Conservation (phyloP, 2,888 invertebrate genomes). For the Agonopterix alstromeriana region DNA sequence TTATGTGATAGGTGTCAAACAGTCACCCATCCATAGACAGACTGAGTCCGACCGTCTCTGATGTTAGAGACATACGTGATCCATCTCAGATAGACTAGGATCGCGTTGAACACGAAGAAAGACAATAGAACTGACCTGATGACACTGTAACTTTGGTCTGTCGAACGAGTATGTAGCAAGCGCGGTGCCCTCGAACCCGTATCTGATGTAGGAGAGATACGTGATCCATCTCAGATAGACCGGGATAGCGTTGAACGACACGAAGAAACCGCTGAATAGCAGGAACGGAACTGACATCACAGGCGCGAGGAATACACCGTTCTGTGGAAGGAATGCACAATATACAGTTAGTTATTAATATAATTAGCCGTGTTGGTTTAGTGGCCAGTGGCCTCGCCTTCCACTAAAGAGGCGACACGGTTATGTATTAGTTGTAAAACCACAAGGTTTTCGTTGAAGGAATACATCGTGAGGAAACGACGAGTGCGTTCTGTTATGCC, state of each 20-base stretch:
- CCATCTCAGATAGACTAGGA: constrained; percentile 96
- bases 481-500: no score
- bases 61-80: constrained; percentile 97
- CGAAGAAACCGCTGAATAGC: constrained; percentile 97
- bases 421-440: no score
- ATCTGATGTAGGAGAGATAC: constrained; percentile 95
- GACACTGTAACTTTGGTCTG: constrained; percentile 88
- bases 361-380: no score
- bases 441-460: no score
- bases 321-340: constrained; percentile 66
- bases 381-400: no score
- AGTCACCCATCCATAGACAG: no score
- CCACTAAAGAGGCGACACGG: no score
- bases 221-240: constrained; percentile 96
- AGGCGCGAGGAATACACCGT: constrained; percentile 96
- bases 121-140: constrained; percentile 62
- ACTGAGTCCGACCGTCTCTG: constrained; percentile 80
- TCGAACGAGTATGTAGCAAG: constrained; percentile 93
- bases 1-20: no score
- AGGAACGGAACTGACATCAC: constrained; percentile 98
- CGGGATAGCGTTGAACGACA: constrained; percentile 97
- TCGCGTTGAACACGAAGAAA: constrained; percentile 84
- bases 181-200: constrained; percentile 96
- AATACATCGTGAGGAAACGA: no score
- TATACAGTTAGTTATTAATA: background rate